Conservation (phyloP, 2,888 invertebrate species). For the Agonopterix subpropinquella region DNA sequence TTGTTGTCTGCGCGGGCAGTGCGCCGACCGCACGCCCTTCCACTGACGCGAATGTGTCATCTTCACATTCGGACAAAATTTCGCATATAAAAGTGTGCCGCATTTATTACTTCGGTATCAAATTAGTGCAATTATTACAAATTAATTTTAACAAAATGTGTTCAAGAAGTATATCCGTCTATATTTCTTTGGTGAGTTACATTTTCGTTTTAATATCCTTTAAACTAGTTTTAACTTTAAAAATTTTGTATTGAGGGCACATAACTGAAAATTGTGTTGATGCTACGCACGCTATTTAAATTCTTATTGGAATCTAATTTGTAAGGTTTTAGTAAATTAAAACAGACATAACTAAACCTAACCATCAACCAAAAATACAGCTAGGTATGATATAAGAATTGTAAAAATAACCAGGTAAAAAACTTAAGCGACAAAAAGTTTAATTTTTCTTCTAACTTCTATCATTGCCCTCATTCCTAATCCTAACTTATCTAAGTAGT, state of each 20-base stretch:
- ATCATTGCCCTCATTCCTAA: too few species aligned
- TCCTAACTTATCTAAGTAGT: too few species aligned
- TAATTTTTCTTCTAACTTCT: too few species aligned
- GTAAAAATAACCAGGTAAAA: too few species aligned
- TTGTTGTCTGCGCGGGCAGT: conserved; percentile 72
- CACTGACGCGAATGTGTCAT: conserved; percentile 66
- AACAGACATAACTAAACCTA: too few species aligned
- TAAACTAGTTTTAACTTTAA: conserved; percentile 2
- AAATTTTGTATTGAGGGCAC: conserved; percentile 8
- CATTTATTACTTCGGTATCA: conserved; percentile 25
- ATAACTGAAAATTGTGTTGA: conserved; percentile 7
- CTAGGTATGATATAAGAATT: too few species aligned
- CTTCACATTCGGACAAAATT: conserved; percentile 54
- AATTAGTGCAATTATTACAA: conserved; percentile 33
- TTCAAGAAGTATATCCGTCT: conserved; percentile 45
- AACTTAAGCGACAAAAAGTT: too few species aligned
- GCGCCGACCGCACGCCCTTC: conserved; percentile 72
- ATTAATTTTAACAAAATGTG: conserved; percentile 45
- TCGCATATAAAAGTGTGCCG: conserved; percentile 58
- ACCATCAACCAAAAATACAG: too few species aligned
- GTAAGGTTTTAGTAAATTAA: too few species aligned
- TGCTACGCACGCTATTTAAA: conserved; percentile 4
- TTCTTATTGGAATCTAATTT: conserved; percentile 3
- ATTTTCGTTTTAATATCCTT: conserved; percentile 3
- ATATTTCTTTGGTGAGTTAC: conserved; percentile 56